A percentile compares a stretch with the other conserved stretches of the same genome.
Evolutionary conservation across 1,140 invertebrate genomes (phyloP).

Genomic region (Cyclina sinensis): DNA sequence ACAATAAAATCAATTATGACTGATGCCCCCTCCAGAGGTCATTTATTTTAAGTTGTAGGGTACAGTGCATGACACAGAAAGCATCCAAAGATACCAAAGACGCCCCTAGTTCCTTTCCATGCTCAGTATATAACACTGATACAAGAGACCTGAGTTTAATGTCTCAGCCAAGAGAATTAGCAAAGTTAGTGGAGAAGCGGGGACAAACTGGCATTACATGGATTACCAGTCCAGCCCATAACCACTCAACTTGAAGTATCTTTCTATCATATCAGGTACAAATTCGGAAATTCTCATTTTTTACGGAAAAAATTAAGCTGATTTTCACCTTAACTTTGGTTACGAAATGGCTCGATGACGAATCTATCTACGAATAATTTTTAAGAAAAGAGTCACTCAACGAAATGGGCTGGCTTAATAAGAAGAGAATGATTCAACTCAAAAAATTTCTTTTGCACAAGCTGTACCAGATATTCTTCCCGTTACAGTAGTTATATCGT

Average conservation of each 20-base stretch:
- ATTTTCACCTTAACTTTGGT: background rate
- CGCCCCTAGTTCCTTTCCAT: background rate
- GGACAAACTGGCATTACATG: too few species aligned
- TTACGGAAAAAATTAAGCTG: background rate
- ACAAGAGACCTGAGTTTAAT: too few species aligned
- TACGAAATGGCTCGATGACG: background rate
- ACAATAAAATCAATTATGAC: background rate
- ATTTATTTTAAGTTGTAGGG: too few species aligned
- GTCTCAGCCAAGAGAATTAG: background rate
- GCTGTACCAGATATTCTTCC: conserved; percentile 6
- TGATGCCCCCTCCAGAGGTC: background rate
- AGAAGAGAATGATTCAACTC: background rate
- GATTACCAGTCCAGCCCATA: too few species aligned
- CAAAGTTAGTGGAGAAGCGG: too few species aligned
- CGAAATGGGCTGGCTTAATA: background rate
- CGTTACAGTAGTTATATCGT: background rate
- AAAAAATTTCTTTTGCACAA: too few species aligned
- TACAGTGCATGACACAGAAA: too few species aligned
- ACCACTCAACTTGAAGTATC: too few species aligned
- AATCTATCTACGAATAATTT: background rate
- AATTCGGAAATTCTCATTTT: too few species aligned
- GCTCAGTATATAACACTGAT: too few species aligned
- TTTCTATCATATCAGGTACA: too few species aligned
- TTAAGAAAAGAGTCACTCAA: background rate
- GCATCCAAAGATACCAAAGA: too few species aligned